phyloP scores from a whole-genome alignment of 2,888 invertebrate genomes.

The Odontomyia ornata region DNA sequence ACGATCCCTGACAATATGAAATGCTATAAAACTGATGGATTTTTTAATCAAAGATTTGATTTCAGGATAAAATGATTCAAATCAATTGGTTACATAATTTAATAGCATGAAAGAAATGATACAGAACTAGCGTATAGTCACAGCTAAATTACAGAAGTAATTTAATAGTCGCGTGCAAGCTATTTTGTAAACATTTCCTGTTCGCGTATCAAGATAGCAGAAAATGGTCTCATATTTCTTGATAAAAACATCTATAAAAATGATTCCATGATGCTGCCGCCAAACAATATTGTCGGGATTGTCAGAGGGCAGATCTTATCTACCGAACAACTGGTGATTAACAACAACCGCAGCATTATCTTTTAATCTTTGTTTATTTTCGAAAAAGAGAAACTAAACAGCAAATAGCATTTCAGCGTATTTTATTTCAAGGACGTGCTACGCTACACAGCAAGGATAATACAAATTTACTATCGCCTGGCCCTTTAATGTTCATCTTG shows the following conservation, averaged over 20 bases:
- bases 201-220: background rate
- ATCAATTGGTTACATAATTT: too few relatives aligned
- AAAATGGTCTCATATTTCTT: background rate
- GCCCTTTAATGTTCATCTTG: conserved; percentile 23
- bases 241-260: conserved; percentile 1
- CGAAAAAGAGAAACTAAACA: conserved; percentile 32
- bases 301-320: conserved; percentile 18
- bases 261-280: background rate
- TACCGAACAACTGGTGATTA: conserved; percentile 35
- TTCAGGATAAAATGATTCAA: too few relatives aligned
- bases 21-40: too few relatives aligned
- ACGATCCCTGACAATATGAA: too few relatives aligned
- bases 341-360: conserved; percentile 42
- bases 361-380: conserved; percentile 43
- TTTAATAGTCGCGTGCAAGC: too few relatives aligned
- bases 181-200: too few relatives aligned
- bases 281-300: too few relatives aligned
- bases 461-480: conserved; percentile 39
- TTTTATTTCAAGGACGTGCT: conserved; percentile 43
- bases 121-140: too few relatives aligned
- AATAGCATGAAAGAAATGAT: too few relatives aligned
- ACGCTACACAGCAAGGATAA: conserved; percentile 27
- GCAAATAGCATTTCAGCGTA: conserved; percentile 34
- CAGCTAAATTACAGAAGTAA: too few relatives aligned
- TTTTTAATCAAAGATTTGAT: too few relatives aligned